Evolutionary conservation across 2,113 vertebrate genomes (phyloP), one percentile per base, ranked within the genome.

Genomic region (Peromyscus maniculatus): DNA sequence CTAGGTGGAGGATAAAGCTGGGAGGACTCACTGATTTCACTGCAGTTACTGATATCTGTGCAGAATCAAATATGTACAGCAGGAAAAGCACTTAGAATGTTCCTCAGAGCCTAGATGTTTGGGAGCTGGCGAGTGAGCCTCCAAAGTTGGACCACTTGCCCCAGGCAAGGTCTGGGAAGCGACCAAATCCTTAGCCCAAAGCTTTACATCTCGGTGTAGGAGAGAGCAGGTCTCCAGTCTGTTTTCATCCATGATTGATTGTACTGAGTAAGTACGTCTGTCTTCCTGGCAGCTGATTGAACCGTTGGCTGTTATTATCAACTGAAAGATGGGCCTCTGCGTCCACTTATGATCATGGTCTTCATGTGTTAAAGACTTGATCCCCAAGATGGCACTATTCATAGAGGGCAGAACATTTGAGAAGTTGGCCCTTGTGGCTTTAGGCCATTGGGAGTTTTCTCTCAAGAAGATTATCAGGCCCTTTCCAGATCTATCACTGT

Each of bases 21-120:
- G 79, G 82, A 36, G n/a, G 75, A 16, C 21, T 80, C 36, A 89
- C 22, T 62, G 62, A 64, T 31, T 33, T 77, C 24, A 90, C 22
- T 69, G 17, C 89, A 59, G 57, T 74, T 79, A 21, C 36, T 83
- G n/a, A 90, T 64, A 87, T 78, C 66, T 66, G 28, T 69, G 31
- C 28, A 84, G n/a, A 91, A 91, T 66, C 39, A 79, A 94, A n/a
- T 93, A 74, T n/a, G 75, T 91, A 83, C 46, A 94, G 55, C 22
- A 91, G 46, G 57, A 88, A 93, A 6, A 78, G 52, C 67, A 10
- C 57, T 88, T 74, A n/a, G 64, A 64, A 69, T 89, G 84, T 39
- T 93, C 64, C 26, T 49, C 83, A 43, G 49, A 97, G 28, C 79
- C 36, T 75, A 55, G 43, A 49, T 89, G 64, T 62, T 39, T 67